phyloP scores from a whole-genome alignment of 1,140 invertebrate genomes.

The Cepaea nemoralis region DNA sequence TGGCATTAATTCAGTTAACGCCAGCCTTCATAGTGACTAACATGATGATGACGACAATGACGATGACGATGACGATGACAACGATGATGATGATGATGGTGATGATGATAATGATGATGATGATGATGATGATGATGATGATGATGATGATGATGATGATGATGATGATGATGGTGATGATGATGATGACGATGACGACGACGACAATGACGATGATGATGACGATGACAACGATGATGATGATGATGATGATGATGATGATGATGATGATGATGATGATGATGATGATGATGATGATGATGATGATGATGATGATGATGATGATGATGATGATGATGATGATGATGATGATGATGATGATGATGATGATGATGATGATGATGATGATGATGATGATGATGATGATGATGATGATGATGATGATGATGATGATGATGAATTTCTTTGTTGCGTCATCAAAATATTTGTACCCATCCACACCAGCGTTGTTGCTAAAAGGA shows the following conservation, averaged over 20 bases:
- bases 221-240: constrained; percentile 1
- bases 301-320: background rate
- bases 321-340: background rate
- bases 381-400: constrained; percentile 30
- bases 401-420: constrained; percentile 5
- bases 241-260: background rate
- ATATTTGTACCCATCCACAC: background rate
- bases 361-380: background rate
- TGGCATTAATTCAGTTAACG: too few relatives aligned
- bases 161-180: constrained; percentile 19
- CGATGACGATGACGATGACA: too few relatives aligned
- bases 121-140: too few relatives aligned
- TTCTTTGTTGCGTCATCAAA: too few relatives aligned
- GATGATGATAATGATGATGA: too few relatives aligned
- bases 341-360: constrained; percentile 26
- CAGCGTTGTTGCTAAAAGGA: too few relatives aligned
- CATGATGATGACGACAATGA: too few relatives aligned
- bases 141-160: constrained; percentile 1
- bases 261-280: too few relatives aligned
- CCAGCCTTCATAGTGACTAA: too few relatives aligned
- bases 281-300: too few relatives aligned
- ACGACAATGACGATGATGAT: constrained; percentile 14
- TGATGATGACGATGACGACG: constrained; percentile 4
- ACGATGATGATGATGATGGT: too few relatives aligned
- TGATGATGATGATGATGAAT: too few relatives aligned